Conservation (phyloP, 2,797 vertebrate genomes). For the Ptychadena robeensis region DNA sequence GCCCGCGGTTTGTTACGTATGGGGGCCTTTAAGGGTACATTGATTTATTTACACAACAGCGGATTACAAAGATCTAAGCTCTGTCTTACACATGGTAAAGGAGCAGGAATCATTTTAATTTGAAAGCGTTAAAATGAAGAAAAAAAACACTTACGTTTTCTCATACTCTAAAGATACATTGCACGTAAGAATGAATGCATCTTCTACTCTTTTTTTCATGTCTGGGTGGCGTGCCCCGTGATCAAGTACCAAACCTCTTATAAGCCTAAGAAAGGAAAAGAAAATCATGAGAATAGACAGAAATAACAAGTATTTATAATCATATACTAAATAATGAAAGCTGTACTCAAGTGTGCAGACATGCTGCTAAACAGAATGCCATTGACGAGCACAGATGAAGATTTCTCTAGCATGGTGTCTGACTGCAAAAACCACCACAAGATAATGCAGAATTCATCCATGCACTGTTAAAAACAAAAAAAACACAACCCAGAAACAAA, state of each 20-base stretch:
- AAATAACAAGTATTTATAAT: neutral
- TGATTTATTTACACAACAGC: no score
- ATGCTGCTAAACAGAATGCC: conserved; percentile 21
- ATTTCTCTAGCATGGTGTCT: conserved; percentile 80
- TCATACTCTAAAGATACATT: conserved; percentile 96
- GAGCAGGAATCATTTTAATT: no score
- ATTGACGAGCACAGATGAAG: conserved; percentile 59
- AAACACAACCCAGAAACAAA: neutral
- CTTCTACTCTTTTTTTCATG: conserved; percentile 96
- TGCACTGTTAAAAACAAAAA: conserved; percentile 64
- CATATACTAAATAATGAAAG: neutral
- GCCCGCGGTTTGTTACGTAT: no score
- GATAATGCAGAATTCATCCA: conserved; percentile 82
- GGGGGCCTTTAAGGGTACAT: no score
- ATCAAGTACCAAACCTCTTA: conserved; percentile 93
- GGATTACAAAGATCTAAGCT: no score
- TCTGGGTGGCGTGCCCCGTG: conserved; percentile 96
- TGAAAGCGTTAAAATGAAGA: no score
- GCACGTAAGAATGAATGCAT: conserved; percentile 91
- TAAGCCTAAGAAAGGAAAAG: conserved; percentile 78
- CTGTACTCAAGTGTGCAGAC: conserved; percentile 55
- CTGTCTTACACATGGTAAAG: no score
- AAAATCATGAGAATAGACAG: neutral
- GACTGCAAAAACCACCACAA: conserved; percentile 74
- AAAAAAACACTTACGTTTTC: conserved; percentile 81